Evolutionary conservation across 2,113 vertebrate species (phyloP), one percentile per base, ranked within the genome.

Genomic region (Pachyramphus minor): DNA sequence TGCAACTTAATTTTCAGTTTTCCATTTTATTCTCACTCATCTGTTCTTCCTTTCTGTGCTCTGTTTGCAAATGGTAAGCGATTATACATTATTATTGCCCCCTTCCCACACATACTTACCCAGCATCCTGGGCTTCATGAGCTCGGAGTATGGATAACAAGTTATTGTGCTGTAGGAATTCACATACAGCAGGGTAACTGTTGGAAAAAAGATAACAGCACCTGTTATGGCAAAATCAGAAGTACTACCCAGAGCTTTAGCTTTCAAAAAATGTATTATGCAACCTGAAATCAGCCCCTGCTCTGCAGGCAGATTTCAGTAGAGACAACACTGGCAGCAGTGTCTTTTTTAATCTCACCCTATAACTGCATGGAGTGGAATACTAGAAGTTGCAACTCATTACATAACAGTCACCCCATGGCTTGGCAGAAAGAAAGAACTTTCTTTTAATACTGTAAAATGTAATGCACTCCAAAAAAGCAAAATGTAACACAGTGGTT

Each of bases 131-230:
- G 96, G 99, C 99, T 98, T 99, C 99, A 68, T 99, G 99, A 96
- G 99, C 99, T 98, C 99, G 98, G 89, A 99, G 99, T 98, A 99
- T 98, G 87, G 99, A 99, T 98, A 99, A 99, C 98, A 99, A 98
- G 97, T 99, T 99, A 98, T 99, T 99, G 98, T 99, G 99, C 98
- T 99, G 99, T 98, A 99, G 98, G 98, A 99, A 99, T 97, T 99
- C 99, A 97, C 99, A 99, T 90, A 99, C 99, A 94, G 99, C 99
- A 60, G 99, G 99, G 97, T 99, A 99, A 98, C 99, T 99, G 98
- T 75, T 60, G 95, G 96, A 91, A 91, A 81, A 63, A 96, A 91
- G 71, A 86, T 31, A 92, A 88, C 2, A 95, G 28, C 35, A 86
- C 31, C 27, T 62, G 78, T 98, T 96, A 97, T 1, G 7, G 86